Evolutionary conservation across 1,140 invertebrate genomes (phyloP).

Genomic region (Trachymyrmex cornetzi): DNA sequence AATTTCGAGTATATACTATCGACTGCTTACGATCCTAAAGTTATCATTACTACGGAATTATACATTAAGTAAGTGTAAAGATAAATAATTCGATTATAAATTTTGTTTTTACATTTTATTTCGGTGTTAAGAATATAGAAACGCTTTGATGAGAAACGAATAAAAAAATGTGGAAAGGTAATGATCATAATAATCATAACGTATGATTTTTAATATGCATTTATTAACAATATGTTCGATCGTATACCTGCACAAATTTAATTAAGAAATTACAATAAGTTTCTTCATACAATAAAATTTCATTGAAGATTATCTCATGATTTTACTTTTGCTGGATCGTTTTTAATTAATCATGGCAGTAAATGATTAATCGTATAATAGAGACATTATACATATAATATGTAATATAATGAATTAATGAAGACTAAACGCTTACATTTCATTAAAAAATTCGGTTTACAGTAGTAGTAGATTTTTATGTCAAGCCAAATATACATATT

Average conservation of each 20-base stretch:
- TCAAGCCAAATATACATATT: not conserved
- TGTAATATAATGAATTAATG: not conserved
- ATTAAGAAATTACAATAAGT: conserved; percentile 9
- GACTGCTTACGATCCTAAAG: conserved; percentile 30
- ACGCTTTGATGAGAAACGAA: not conserved
- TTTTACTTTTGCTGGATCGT: not conserved
- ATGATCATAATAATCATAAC: conserved; percentile 12
- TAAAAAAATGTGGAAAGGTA: not conserved
- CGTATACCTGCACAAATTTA: not conserved
- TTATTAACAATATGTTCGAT: not conserved
- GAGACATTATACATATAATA: not conserved
- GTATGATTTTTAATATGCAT: conserved; percentile 12
- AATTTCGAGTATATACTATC: conserved; percentile 63
- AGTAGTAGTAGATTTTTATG: not conserved
- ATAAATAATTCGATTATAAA: not conserved
- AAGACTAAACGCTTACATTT: not conserved
- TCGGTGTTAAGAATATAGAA: not conserved
- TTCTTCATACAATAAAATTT: not conserved
- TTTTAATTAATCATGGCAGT: not conserved
- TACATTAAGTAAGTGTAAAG: not conserved
- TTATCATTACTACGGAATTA: not conserved
- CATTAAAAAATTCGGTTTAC: not conserved
- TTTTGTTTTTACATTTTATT: not conserved
- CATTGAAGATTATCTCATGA: not conserved
- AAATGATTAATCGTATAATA: conserved; percentile 3